A percentile compares a stretch with the other conserved stretches of the same genome.
phyloP scores from a whole-genome alignment of 2,797 vertebrate species.

The Ficedula albicollis region DNA sequence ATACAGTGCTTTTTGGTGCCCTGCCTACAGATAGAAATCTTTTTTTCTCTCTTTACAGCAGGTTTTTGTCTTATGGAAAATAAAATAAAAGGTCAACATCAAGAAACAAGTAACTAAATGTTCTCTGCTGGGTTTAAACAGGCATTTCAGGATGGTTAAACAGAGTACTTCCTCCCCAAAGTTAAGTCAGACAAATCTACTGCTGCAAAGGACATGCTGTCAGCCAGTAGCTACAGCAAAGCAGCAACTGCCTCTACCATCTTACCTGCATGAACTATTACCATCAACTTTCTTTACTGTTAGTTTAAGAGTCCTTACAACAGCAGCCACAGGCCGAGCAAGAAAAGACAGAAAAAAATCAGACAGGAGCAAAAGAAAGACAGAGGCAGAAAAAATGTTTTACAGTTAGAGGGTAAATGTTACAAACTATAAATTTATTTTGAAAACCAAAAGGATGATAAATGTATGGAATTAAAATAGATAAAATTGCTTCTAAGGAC shows the following conservation, averaged over 20 bases:
- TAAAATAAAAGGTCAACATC: not conserved
- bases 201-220: slow-evolving; percentile 27
- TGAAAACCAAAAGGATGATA: slow-evolving; percentile 33
- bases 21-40: not conserved
- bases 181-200: slow-evolving; percentile 39
- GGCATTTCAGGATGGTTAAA: slow-evolving; percentile 29
- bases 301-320: slow-evolving; percentile 88
- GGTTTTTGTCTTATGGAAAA: not conserved
- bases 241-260: slow-evolving; percentile 70
- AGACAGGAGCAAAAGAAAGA: slow-evolving; percentile 67
- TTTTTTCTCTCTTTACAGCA: not conserved
- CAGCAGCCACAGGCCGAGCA: slow-evolving; percentile 76
- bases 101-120: not conserved
- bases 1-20: not conserved
- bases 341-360: slow-evolving; percentile 83
- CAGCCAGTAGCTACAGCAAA: slow-evolving; percentile 67
- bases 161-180: not conserved
- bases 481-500: not conserved
- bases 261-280: slow-evolving; percentile 90
- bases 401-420: slow-evolving; percentile 40
- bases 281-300: slow-evolving; percentile 90
- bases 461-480: not conserved
- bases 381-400: slow-evolving; percentile 63
- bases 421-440: slow-evolving; percentile 19
- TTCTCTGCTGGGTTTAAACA: slow-evolving; percentile 9